phyloP scores from a whole-genome alignment of 1,140 invertebrate species.

The Diploscapter pachys region DNA sequence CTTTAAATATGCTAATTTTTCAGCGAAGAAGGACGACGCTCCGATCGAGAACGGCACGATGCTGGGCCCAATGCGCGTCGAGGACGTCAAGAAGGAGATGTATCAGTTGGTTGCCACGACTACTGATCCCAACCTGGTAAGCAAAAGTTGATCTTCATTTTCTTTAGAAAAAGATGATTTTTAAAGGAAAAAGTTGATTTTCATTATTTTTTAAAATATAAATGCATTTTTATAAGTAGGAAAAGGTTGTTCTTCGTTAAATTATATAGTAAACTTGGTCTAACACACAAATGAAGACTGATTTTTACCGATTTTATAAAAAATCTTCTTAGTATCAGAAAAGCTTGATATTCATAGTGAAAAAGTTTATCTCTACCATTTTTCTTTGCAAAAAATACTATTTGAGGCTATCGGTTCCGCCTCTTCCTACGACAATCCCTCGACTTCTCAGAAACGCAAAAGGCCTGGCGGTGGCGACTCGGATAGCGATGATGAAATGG shows the following conservation, averaged over 20 bases:
- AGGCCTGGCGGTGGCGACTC: slow-evolving; percentile 18
- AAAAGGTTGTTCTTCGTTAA: too few species aligned
- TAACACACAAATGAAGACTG: slow-evolving; percentile 4
- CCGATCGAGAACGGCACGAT: slow-evolving; percentile 33
- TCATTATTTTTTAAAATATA: too few species aligned
- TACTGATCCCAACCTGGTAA: slow-evolving; percentile 52
- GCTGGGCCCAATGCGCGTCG: slow-evolving; percentile 46
- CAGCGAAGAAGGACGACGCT: slow-evolving; percentile 38
- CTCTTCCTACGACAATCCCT: not conserved
- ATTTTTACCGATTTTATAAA: too few species aligned
- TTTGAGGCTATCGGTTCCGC: slow-evolving; percentile 11
- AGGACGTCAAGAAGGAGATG: slow-evolving; percentile 56
- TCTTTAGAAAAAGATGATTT: not conserved
- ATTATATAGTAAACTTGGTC: slow-evolving; percentile 3
- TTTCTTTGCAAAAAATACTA: not conserved
- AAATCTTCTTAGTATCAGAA: too few species aligned
- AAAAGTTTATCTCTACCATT: not conserved
- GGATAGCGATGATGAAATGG: slow-evolving; percentile 31
- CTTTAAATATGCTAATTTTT: not conserved
- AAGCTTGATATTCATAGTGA: not conserved
- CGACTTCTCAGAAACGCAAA: slow-evolving; percentile 3
- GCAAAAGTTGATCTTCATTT: slow-evolving; percentile 17
- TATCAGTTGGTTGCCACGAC: slow-evolving; percentile 56
- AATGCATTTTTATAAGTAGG: too few species aligned
- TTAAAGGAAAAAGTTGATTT: too few species aligned